Percentiles rank a stretch among this genome's conserved stretches.
Conservation (phyloP, 2,888 invertebrate species). For the Drosophila tripunctata region DNA sequence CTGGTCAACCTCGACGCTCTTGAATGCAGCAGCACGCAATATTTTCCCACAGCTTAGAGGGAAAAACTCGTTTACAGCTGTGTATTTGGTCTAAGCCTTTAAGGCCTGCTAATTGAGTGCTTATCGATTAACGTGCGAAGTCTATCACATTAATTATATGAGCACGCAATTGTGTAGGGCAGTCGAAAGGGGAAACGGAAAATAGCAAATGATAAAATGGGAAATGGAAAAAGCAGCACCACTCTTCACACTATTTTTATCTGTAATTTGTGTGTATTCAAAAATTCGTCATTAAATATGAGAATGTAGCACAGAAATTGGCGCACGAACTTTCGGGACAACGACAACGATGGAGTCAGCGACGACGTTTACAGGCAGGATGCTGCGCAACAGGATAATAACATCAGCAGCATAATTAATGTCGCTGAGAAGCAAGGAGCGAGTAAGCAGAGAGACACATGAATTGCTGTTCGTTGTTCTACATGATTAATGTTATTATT, state of each 20-base stretch:
- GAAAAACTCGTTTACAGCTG: constrained; percentile 11
- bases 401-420: constrained; percentile 63
- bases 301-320: constrained; percentile 24
- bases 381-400: constrained; percentile 36
- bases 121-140: constrained; percentile 65
- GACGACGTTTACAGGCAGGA: constrained; percentile 15
- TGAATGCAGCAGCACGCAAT: constrained; percentile 57
- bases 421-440: constrained; percentile 47
- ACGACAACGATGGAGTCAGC: background rate
- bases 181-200: background rate
- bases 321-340: constrained; percentile 8
- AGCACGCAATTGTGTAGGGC: constrained; percentile 43
- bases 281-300: constrained; percentile 59
- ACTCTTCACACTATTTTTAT: constrained; percentile 25
- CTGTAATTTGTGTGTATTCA: constrained; percentile 47
- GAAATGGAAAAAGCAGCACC: background rate
- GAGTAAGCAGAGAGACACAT: no score
- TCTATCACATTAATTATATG: constrained; percentile 51
- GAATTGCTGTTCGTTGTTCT: constrained; percentile 2
- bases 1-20: constrained; percentile 2
- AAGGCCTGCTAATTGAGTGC: constrained; percentile 77
- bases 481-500: constrained; percentile 73
- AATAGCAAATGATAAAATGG: background rate
- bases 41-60: constrained; percentile 24
- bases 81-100: constrained; percentile 61